Percentiles rank a stretch among this genome's conserved stretches.
Evolutionary conservation across 2,113 vertebrate genomes (phyloP).

Genomic region (Donacobius atricapilla): DNA sequence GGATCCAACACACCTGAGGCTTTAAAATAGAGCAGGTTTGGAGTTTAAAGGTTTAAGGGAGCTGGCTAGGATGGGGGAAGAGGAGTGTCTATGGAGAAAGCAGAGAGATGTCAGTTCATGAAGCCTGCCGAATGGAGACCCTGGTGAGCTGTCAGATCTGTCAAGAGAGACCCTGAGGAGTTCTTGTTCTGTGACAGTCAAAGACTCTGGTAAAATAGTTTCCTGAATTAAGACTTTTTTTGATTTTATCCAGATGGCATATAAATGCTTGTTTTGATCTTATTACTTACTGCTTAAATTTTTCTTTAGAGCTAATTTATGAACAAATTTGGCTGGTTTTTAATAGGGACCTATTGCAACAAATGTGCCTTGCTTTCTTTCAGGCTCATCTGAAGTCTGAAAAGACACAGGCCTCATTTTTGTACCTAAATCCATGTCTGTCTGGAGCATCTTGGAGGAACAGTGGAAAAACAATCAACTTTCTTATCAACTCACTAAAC

Average conservation of each 20-base stretch:
- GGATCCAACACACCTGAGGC: background rate
- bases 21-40: background rate
- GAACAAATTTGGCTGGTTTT: background rate
- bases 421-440: background rate
- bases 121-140: background rate
- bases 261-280: background rate
- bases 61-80: background rate
- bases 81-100: background rate
- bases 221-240: background rate
- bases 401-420: background rate
- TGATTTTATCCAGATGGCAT: background rate
- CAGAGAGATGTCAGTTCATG: fast-evolving
- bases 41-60: background rate
- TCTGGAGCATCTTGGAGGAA: background rate
- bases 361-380: background rate
- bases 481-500: background rate
- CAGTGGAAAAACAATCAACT: background rate
- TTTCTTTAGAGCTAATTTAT: background rate
- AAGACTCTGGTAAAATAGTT: background rate
- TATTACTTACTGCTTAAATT: background rate
- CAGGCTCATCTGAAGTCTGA: background rate
- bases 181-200: background rate
- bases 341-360: fast-evolving
- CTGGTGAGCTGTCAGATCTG: background rate
- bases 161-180: background rate